Percentiles rank a stretch among this genome's conserved stretches.
These are phyloP conservation scores for Syngnathus rostellatus DNA, from an alignment of 2,797 vertebrate species.

Conservation along the genomic window DNA sequence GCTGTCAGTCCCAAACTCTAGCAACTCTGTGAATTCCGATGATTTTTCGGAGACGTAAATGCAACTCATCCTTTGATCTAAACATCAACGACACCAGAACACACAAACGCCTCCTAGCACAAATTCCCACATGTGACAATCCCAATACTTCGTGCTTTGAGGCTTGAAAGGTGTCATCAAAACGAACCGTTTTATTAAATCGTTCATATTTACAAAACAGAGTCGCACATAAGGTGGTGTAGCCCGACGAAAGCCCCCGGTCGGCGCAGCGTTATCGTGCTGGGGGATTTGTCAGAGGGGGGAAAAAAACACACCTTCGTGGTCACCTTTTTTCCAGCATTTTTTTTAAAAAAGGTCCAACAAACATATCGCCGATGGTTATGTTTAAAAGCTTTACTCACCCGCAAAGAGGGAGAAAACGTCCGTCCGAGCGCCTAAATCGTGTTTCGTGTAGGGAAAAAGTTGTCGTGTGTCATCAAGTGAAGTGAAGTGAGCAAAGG, in stretches of 20 bases:
- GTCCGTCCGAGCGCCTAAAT: conserved; percentile 34
- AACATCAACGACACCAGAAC: neutral
- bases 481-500: conserved; percentile 6
- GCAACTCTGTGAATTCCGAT: neutral
- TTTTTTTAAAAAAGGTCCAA: neutral
- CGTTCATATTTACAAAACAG: too few species aligned
- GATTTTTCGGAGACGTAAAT: neutral
- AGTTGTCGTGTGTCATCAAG: conserved; percentile 59
- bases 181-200: neutral
- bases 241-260: neutral
- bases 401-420: conserved; percentile 35
- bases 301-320: neutral
- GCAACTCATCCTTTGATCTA: conserved; percentile 1
- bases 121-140: neutral
- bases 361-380: neutral
- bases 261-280: neutral
- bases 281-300: neutral
- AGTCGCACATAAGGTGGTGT: neutral
- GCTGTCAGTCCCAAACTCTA: neutral
- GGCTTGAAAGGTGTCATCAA: neutral
- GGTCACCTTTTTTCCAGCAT: neutral
- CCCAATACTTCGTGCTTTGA: neutral
- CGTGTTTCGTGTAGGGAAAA: conserved; percentile 62
- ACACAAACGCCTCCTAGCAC: neutral
- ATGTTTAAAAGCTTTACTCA: conserved; percentile 30